Conservation (phyloP, 2,797 vertebrate genomes). For the Heterohyrax brucei region DNA sequence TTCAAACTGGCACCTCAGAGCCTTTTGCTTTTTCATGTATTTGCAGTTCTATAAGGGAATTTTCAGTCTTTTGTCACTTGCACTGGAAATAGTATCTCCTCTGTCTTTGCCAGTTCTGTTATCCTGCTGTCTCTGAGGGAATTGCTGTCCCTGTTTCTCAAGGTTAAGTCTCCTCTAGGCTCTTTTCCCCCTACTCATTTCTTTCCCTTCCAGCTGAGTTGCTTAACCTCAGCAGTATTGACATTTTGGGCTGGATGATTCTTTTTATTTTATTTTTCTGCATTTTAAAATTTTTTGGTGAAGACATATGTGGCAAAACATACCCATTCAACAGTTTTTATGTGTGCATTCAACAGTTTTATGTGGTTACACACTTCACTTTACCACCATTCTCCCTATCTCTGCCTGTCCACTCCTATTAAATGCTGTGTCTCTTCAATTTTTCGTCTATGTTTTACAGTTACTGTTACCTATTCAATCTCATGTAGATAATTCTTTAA, state of each 20-base stretch:
- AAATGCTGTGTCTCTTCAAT: too few relatives aligned
- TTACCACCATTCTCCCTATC: too few relatives aligned
- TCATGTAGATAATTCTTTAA: too few relatives aligned
- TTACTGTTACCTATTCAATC: too few relatives aligned
- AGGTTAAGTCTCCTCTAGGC: neutral
- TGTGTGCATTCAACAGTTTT: too few relatives aligned
- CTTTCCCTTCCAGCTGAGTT: conserved; percentile 16
- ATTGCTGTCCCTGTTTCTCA: neutral
- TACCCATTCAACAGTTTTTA: too few relatives aligned
- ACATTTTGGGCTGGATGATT: neutral
- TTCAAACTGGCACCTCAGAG: conserved; percentile 10
- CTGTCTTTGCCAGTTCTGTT: neutral
- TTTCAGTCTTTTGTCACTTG: neutral
- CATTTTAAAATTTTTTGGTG: too few relatives aligned
- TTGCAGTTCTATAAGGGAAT: neutral
- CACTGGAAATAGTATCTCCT: neutral
- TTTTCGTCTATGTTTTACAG: too few relatives aligned
- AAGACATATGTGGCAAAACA: too few relatives aligned
- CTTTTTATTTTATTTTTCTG: neutral
- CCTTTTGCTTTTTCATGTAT: neutral
- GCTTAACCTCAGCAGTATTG: neutral
- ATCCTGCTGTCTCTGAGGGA: neutral
- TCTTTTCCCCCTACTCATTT: neutral
- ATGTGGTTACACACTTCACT: too few relatives aligned
- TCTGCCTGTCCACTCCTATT: too few relatives aligned